Evolutionary conservation across 1,140 invertebrate genomes (phyloP).

Genomic region (Bemisia tabaci): DNA sequence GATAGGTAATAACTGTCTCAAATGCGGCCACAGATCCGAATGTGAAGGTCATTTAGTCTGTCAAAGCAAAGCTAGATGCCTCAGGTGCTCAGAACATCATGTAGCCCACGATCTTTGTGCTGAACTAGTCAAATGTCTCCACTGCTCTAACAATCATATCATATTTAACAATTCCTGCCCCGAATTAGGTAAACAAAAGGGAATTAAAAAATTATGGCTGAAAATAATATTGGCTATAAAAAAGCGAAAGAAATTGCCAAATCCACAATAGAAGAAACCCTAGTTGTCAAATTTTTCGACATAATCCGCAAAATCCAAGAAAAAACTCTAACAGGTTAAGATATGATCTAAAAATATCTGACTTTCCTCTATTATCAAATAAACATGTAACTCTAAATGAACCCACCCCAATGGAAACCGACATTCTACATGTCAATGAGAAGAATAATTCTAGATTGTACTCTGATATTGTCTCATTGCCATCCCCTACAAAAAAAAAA

Average conservation of each 20-base stretch:
- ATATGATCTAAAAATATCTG: neutral
- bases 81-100: neutral
- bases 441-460: neutral
- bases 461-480: neutral
- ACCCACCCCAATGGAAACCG: neutral
- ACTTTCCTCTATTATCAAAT: neutral
- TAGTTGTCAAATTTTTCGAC: neutral
- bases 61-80: neutral
- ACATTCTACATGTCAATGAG: neutral
- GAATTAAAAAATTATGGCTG: neutral
- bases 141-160: neutral
- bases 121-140: neutral
- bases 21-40: neutral
- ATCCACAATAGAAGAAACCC: neutral
- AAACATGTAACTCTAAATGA: neutral
- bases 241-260: neutral
- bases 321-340: neutral
- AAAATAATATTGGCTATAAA: neutral
- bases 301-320: neutral
- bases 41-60: neutral
- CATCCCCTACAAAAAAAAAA: neutral
- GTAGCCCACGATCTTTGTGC: too few species aligned
- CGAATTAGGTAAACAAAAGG: neutral
- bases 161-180: neutral
- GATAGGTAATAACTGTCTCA: neutral